Evolutionary conservation across 2,797 vertebrate species (phyloP).

Genomic region (Philypnodon macrostomus): DNA sequence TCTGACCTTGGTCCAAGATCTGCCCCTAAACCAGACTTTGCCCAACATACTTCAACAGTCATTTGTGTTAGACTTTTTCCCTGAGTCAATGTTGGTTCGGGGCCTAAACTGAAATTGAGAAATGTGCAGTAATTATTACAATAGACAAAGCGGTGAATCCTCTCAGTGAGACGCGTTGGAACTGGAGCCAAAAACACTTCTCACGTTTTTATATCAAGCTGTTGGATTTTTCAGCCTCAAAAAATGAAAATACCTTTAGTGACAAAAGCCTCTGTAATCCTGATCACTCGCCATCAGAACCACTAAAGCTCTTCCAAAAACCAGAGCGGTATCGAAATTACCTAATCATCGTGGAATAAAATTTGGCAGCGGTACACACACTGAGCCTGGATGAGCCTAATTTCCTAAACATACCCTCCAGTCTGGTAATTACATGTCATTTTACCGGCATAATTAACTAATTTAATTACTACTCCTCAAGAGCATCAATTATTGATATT

Average conservation of each 20-base stretch:
- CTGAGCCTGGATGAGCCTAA: conserved; percentile 99
- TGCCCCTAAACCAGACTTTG: background rate
- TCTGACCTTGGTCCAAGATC: background rate
- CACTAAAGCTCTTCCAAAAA: conserved; percentile 91
- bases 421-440: conserved; percentile 99
- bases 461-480: conserved; percentile 99
- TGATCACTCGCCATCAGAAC: conserved; percentile 57
- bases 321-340: conserved; percentile 91
- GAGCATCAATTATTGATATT: conserved; percentile 99
- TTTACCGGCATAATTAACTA: conserved; percentile 99
- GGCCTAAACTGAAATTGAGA: conserved; percentile 4
- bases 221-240: conserved; percentile 24
- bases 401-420: conserved; percentile 99
- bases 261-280: conserved; percentile 43
- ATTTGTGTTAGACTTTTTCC: background rate
- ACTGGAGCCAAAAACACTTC: conserved; percentile 33
- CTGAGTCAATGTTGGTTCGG: conserved; percentile 5
- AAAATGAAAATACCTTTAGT: conserved; percentile 36
- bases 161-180: conserved; percentile 15
- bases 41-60: background rate
- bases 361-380: conserved; percentile 98
- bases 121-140: background rate
- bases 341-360: conserved; percentile 99
- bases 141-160: background rate
- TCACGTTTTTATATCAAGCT: conserved; percentile 27